Conservation (phyloP, 2,888 invertebrate species). For the Sipha maydis region DNA sequence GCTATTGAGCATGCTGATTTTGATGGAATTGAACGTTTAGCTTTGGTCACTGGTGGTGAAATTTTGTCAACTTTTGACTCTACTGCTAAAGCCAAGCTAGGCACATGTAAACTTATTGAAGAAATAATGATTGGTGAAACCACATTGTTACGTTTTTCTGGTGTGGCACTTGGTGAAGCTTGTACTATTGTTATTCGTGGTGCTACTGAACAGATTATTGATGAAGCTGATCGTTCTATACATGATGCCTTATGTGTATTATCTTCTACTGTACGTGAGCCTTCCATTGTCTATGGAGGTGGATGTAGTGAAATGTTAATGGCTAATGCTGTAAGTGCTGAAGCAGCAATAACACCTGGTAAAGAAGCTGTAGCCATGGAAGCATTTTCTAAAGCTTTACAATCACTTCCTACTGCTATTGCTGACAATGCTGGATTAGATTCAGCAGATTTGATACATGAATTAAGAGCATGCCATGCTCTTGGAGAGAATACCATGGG, state of each 20-base stretch:
- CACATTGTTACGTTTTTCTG: constrained; percentile 90
- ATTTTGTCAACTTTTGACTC: constrained; percentile 98
- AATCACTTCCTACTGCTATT: constrained; percentile 91
- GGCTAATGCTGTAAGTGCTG: constrained; percentile 89
- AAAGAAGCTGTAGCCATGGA: constrained; percentile 99
- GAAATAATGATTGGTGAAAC: constrained; percentile 98
- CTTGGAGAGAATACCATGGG: constrained; percentile 26
- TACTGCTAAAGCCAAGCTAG: constrained; percentile 67
- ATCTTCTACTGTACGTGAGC: background rate
- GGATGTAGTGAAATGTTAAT: constrained; percentile 93
- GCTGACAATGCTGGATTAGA: constrained; percentile 99
- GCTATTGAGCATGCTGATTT: constrained; percentile 99
- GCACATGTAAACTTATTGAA: constrained; percentile 94
- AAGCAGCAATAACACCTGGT: constrained; percentile 88
- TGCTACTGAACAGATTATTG: constrained; percentile 96
- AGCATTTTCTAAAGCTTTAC: constrained; percentile 89
- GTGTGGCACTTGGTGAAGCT: constrained; percentile 93
- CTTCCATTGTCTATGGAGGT: constrained; percentile 16
- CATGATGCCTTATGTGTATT: constrained; percentile 97
- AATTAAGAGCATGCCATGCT: constrained; percentile 89
- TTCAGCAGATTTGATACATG: constrained; percentile 92
- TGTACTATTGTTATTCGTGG: constrained; percentile 97
- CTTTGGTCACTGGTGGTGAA: constrained; percentile 97
- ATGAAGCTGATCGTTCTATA: constrained; percentile 96
- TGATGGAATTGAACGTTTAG: constrained; percentile 96